phyloP scores from a whole-genome alignment of 1,140 invertebrate species.

The Drosophila melanogaster region Release_6_plus_ISO1_MT NT_037436.4:13626001-13626500 shows the following conservation, averaged over 20 bases:
- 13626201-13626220: slow-evolving; percentile 50
- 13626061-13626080: slow-evolving; percentile 10
- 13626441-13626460: slow-evolving; percentile 16
- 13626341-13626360: slow-evolving; percentile 84
- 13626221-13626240: slow-evolving; percentile 75
- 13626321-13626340: slow-evolving; percentile 41
- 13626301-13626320: not conserved
- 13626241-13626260: slow-evolving; percentile 61
- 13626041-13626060: slow-evolving; percentile 7
- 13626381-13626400: slow-evolving; percentile 72
- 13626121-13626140: slow-evolving; percentile 83
- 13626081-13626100: not conserved
- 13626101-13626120: slow-evolving; percentile 75
- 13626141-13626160: slow-evolving; percentile 48
- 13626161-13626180: slow-evolving; percentile 56
- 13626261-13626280: slow-evolving; percentile 67
- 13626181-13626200: not conserved
- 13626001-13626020: slow-evolving; percentile 85
- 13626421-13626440: slow-evolving; percentile 33
- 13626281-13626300: not conserved
- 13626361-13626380: slow-evolving; percentile 84
- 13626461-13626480: slow-evolving; percentile 49
- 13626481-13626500: slow-evolving; percentile 25
- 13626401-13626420: slow-evolving; percentile 54
- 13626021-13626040: slow-evolving; percentile 70